phyloP scores from a whole-genome alignment of 2,113 vertebrate genomes.

The Coptodon rendalli region DNA sequence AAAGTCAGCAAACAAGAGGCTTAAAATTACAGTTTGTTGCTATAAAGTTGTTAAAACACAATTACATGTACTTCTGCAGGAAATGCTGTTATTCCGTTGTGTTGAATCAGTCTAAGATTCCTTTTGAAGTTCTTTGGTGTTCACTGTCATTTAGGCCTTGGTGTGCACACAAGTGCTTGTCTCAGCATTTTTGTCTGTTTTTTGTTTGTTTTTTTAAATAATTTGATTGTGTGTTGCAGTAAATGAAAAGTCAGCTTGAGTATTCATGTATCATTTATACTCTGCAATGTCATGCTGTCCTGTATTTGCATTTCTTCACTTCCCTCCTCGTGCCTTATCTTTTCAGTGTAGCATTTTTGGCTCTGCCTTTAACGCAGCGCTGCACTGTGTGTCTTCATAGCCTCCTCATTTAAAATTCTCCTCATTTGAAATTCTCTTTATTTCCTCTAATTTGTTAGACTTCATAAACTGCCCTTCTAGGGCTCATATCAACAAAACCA shows the following conservation, averaged over 20 bases:
- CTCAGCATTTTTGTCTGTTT: slow-evolving; percentile 10
- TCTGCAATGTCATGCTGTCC: neutral
- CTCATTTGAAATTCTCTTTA: neutral
- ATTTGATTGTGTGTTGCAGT: neutral
- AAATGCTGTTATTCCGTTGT: neutral
- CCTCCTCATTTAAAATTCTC: neutral
- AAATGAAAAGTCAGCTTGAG: neutral
- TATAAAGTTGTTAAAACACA: neutral
- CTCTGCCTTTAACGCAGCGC: neutral
- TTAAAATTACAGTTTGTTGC: neutral
- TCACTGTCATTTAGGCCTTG: neutral
- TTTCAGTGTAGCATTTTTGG: neutral
- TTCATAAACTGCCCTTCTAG: neutral
- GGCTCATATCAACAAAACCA: neutral
- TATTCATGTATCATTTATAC: neutral
- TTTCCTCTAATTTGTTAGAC: neutral
- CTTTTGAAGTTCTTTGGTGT: slow-evolving; percentile 20
- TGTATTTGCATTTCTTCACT: neutral
- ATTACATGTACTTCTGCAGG: neutral
- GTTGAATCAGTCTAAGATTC: neutral
- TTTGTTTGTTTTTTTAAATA: neutral
- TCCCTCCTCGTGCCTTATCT: neutral
- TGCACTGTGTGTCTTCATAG: neutral
- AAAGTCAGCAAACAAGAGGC: neutral
- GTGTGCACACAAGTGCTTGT: slow-evolving; percentile 4